Evolutionary conservation across 2,797 vertebrate genomes (phyloP), one percentile per base, ranked within the genome.

Genomic region (Chiroxiphia lanceolata): DNA sequence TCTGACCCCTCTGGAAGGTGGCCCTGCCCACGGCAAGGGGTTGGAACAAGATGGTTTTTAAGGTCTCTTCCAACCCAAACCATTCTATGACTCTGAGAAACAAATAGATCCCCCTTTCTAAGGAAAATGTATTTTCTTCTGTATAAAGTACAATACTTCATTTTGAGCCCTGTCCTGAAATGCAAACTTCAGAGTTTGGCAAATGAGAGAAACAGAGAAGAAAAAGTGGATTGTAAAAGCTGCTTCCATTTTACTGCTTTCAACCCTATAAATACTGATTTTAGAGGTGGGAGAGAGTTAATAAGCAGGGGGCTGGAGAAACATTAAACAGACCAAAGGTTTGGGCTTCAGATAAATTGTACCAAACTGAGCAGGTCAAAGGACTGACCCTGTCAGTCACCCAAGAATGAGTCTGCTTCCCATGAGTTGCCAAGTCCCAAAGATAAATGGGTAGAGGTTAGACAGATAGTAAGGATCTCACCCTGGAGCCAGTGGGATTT

Each of bases 191-290:
- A 25, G 50, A 86, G 64, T 63, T 71, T 69, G 53, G 93, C 54
- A 86, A 93, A 80, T 15, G 71, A 89, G 89, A 74, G n/a, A 80
- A 95, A 82, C 10, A 64, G 59, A 84, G 50, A 75, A 54, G 53
- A 81, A 44, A 89, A 93, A 92, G 51, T 27, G 44, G 67, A 47
- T 23, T 95, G 88, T 82, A 87, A 92, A 94, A 89, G 11, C 88
- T 90, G 56, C 67, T 95, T 87, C 85, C 33, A 20, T 72, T 92
- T 95, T 61, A 72, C 64, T 85, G 48, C 81, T 77, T 80, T 77
- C 84, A 7, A 1, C 71, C 71, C 81, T 54, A 38, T 65, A 94
- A 80, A 87, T 51, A 25, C 68, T 53, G 88, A 64, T 80, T 95
- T 92, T 91, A 65, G 74, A 85, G 68, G 53, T 64, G 42, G 59